These are phyloP conservation scores for Octodon degus DNA, from an alignment of 2,113 vertebrate species.

Conservation along the genomic window DNA sequence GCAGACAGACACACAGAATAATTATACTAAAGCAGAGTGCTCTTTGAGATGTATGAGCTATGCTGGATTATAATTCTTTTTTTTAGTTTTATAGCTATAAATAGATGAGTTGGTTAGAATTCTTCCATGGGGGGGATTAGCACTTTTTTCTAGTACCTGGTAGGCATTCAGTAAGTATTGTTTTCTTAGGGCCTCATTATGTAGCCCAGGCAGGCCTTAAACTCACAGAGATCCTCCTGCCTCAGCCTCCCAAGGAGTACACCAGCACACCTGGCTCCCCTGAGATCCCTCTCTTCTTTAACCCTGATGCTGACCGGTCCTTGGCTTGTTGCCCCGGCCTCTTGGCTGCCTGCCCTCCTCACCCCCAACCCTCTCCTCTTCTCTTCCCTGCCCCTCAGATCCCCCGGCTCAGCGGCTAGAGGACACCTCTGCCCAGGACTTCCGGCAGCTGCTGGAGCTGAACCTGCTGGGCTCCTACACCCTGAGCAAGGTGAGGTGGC, in stretches of 20 bases:
- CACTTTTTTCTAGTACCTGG: too few species aligned
- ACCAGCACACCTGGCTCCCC: not conserved
- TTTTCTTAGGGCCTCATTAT: not conserved
- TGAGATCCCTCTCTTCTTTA: not conserved
- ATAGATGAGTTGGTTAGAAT: not conserved
- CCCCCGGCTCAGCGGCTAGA: constrained; percentile 86
- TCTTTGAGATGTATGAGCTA: not conserved
- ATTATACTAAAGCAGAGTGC: not conserved
- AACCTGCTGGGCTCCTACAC: constrained; percentile 90
- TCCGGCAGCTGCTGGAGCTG: constrained; percentile 88
- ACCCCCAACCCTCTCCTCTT: accelerated
- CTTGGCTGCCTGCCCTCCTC: not conserved
- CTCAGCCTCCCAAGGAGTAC: not conserved
- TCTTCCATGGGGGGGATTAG: not conserved
- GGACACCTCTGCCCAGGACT: constrained; percentile 87
- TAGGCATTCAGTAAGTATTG: too few species aligned
- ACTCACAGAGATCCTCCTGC: not conserved
- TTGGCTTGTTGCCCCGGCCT: too few species aligned
- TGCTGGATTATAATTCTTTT: not conserved
- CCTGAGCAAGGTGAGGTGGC: constrained; percentile 87
- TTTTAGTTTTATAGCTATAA: not conserved
- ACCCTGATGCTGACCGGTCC: not conserved
- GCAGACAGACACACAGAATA: not conserved
- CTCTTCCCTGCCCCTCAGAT: constrained; percentile 81
- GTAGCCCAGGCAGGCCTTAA: not conserved